Base-by-base conservation (phyloP, 2,888 invertebrate species). In the Diachrysia chrysitis region DNA sequence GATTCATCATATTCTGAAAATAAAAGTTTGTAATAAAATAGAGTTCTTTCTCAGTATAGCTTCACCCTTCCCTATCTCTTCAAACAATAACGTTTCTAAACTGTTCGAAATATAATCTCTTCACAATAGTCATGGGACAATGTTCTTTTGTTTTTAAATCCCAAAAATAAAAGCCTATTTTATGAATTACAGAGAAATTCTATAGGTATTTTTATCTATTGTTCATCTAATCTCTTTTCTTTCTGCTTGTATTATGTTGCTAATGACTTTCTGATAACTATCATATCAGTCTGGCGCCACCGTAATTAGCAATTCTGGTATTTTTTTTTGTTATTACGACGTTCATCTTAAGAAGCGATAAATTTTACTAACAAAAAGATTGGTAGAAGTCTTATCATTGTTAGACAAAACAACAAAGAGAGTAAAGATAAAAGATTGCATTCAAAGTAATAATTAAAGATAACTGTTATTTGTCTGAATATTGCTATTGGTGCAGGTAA, bases 401-500 rank as follows among this genome's bases (percentile, higher is more conserved):
- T 21, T 29, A 53, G 58, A 76, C 72, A 72, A 67, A 19, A 53
- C 46, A 14, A 55, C 46, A 14, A 55, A 32, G 9, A 54, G 16
- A 12, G 53, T 29, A 46, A 55, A 54, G 48, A 64, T 72, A 51
- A 35, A 5, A 55, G 64, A 78, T 77, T 23, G 57, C 57, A 65
- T 75, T 68, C 57, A 55, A n/a, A 57, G 59, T 64, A 58, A 14
- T 46, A 55, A 60, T 78, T 59, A 59, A 37, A 1, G 29, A 17
- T 23, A 58, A 51, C 25, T 55, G 32, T 57, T 58, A 25, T 59
- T 25, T 32, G n/a, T 17, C 23, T 35, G 29, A 63, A 55, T 48
- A 53, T 51, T 62, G 9, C 21, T 17, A 58, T 29, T 17, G 14
- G 29, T 46, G 48, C 54, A 42, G 10, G 35, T 69, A 46, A 25